A percentile compares a stretch with the other conserved stretches of the same genome.
Conservation (phyloP, 2,888 invertebrate species). For the Elmis aenea region DNA sequence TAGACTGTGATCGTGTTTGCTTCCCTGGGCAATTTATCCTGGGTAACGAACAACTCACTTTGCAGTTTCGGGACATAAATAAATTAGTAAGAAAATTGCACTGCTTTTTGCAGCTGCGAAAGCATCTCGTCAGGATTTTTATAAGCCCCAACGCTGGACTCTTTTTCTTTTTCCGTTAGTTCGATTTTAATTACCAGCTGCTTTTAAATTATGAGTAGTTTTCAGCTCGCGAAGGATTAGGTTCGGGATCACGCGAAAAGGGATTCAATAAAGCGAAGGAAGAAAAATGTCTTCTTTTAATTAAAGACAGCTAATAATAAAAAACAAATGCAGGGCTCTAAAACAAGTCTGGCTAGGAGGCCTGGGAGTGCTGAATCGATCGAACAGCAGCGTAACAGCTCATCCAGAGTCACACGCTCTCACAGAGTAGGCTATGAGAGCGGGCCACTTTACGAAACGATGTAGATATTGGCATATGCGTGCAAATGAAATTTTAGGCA, state of each 20-base stretch:
- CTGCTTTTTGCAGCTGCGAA: slow-evolving; percentile 19
- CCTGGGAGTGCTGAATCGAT: slow-evolving; percentile 39
- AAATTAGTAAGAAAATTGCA: slow-evolving; percentile 22
- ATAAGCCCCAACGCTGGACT: no score
- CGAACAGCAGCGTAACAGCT: slow-evolving; percentile 32
- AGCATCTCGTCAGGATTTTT: slow-evolving; percentile 10
- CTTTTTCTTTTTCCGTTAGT: no score
- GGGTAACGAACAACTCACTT: slow-evolving; percentile 22
- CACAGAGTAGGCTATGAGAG: slow-evolving; percentile 29
- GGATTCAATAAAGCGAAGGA: no score
- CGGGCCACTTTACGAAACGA: no score
- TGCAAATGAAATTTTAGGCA: no score
- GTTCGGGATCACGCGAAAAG: no score
- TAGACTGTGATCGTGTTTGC: no score
- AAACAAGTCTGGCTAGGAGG: slow-evolving; percentile 31
- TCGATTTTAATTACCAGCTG: no score
- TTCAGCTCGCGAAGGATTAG: no score
- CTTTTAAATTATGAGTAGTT: no score
- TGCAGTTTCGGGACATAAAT: slow-evolving; percentile 21
- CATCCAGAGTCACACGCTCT: slow-evolving; percentile 33
- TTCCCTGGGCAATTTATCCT: slow-evolving; percentile 19
- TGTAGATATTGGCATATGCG: no score
- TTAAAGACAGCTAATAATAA: slow-evolving; percentile 20
- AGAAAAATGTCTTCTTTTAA: no score
- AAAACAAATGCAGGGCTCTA: slow-evolving; percentile 23